Conservation (phyloP, 2,888 invertebrate species). For the Ashinkailepas kermadecensis region DNA sequence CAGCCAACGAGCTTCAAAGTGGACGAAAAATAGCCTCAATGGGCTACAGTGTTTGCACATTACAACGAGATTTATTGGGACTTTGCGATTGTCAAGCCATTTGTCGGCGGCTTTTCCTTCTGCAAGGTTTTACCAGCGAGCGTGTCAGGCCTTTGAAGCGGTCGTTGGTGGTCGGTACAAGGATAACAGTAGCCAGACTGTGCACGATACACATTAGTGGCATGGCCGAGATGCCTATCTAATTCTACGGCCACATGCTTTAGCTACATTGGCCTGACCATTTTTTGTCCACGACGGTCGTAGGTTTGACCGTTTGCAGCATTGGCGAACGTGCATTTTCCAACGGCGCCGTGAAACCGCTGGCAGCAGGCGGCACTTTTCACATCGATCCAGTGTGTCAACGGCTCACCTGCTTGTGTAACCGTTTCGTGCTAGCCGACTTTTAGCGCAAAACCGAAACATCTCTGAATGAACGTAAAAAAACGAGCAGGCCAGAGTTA, state of each 20-base stretch:
- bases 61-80: background rate
- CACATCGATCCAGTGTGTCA: background rate
- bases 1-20: background rate
- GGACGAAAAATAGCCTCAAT: conserved; percentile 13
- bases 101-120: background rate
- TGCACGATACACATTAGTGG: background rate
- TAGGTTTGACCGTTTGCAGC: background rate
- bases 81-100: background rate
- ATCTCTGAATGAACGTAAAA: too few species aligned
- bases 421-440: too few species aligned
- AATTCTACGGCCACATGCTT: background rate
- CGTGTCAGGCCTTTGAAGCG: background rate
- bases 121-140: background rate
- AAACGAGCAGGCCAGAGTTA: too few species aligned
- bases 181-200: background rate
- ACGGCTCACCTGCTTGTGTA: too few species aligned
- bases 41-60: conserved; percentile 5
- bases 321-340: background rate
- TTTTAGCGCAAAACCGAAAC: too few species aligned
- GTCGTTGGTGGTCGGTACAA: background rate
- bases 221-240: background rate
- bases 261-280: background rate
- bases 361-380: background rate
- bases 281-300: background rate
- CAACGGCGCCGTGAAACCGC: background rate